Evolutionary conservation across 2,888 invertebrate genomes (phyloP), one percentile per base, ranked within the genome.

Genomic region (Protonemura montana): DNA sequence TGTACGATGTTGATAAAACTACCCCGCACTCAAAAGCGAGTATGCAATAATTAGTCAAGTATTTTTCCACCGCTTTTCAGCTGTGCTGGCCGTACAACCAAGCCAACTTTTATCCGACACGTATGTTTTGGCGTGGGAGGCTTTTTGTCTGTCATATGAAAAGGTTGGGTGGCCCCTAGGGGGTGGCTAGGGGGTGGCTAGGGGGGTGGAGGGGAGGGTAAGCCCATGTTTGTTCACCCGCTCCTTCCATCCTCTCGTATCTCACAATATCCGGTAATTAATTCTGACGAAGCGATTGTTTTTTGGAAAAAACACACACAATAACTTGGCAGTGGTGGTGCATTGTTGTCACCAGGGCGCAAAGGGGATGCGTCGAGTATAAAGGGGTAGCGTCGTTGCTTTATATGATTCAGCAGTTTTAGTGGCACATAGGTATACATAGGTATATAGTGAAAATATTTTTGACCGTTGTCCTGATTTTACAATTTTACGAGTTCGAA

Each of bases 191-290:
- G 59, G 16, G 59, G 13, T 59, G 59, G 6, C 59, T 59, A 59
- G 13, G 35, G 35, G 35, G 35, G 35, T 3, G 35, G 35, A 10
- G 35, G 5, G 35, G n/a, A n/a, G n/a, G n/a, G n/a, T n/a, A n/a
- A n/a, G n/a, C n/a, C n/a, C n/a, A n/a, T n/a, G n/a, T n/a, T n/a
- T n/a, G n/a, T n/a, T n/a, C 10, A 35, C 35, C 35, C 35, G 35
- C 35, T 35, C 10, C 35, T 35, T 35, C 35, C 10, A 10, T 21
- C 1, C 59, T 21, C 59, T 1, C 59, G n/a, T 21, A 59, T 10
- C 59, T 59, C 21, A 59, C 59, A 59, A 59, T 59, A 59, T 59
- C 59, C 59, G 59, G 59, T 59, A 59, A 59, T 59, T 59, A 59
- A 59, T 59, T 59, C 59, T 13, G 59, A 59, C 59, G 59, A 59